Base-by-base conservation (phyloP, 37 sponge, comb jelly and placozoan species). In the Lycopodina hypogea region DNA sequence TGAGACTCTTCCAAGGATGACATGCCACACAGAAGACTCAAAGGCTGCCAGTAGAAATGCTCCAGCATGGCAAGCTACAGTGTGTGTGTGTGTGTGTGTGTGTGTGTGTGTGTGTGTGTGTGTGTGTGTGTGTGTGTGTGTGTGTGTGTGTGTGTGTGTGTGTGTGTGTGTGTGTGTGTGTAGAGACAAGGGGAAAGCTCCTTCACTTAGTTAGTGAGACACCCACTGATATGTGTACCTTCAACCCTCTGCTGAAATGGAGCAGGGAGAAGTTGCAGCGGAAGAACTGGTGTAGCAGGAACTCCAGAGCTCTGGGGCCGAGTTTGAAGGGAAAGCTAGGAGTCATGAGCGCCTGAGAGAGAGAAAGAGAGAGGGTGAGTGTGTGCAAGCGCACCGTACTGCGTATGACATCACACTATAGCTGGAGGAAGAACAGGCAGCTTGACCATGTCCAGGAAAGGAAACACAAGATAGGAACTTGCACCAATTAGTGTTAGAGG, bases 1-100 rank as follows among this genome's bases (percentile, higher is more conserved):
- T 14, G 37, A 32, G 33, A 24, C 21, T 36, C 63, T 52, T 60
- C 24, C 21, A 22, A 19, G 12, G 26, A 7, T 28, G 33, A 35
- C 17, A 4, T 41, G 52, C 62, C 69, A 52, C 86, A 87, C 23
- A 92, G 72, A 1, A 83, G 19, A 51, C 88, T 92, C 73, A 92
- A 48, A 12, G 85, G 88, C 72, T 82, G 82, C 92, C 92, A 92
- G 42, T 42, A 64, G 61, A 92, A 87, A 57, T 92, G 92, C 81
- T 92, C 92, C 84, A 92, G 69, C 50, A 83, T 39, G 3, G 84
- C 76, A 79, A 74, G 76, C 92, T 91, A 67, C 17, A 45, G 50
- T 53, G n/a, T n/a, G n/a, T n/a, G n/a, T n/a, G n/a, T n/a, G n/a
- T n/a, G n/a, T n/a, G n/a, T n/a, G n/a, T n/a, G n/a, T n/a, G n/a